Percentiles rank a stretch among this genome's conserved stretches.
phyloP scores from a whole-genome alignment of 2,888 invertebrate species.

The Euzophera pinguis region DNA sequence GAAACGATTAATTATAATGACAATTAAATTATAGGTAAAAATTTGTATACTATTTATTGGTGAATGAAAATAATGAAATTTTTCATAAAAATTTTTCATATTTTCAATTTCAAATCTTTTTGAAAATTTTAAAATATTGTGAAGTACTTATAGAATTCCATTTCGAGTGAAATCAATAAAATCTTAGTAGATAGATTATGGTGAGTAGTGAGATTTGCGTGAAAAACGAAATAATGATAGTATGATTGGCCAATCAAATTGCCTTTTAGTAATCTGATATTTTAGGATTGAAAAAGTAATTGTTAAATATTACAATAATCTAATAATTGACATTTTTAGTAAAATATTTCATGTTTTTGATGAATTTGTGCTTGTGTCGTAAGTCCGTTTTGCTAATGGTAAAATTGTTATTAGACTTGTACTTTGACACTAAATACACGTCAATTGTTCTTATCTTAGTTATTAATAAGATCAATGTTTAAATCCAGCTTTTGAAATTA shows the following conservation, averaged over 20 bases:
- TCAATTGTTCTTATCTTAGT: conserved; percentile 48
- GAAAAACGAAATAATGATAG: conserved; percentile 29
- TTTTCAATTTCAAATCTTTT: not conserved
- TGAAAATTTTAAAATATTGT: not conserved
- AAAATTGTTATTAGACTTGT: conserved; percentile 32
- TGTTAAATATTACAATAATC: conserved; percentile 35
- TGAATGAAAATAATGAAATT: not conserved
- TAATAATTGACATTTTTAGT: conserved; percentile 30
- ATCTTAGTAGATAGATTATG: conserved; percentile 14
- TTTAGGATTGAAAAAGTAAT: conserved; percentile 35
- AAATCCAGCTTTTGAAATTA: conserved; percentile 63
- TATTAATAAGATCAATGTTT: conserved; percentile 43
- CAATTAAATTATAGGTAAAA: not conserved
- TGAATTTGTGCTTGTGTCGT: conserved; percentile 37
- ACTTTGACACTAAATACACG: conserved; percentile 41
- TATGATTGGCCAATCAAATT: conserved; percentile 56
- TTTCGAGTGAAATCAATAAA: not conserved
- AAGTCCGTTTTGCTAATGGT: conserved; percentile 31
- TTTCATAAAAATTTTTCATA: not conserved
- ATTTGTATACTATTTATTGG: not conserved
- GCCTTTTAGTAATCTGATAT: conserved; percentile 51
- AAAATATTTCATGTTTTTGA: conserved; percentile 33
- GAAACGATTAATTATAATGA: not conserved
- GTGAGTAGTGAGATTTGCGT: conserved; percentile 36
- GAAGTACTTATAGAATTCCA: not conserved